Conservation (phyloP, 2,888 invertebrate species). For the Allophyes oxyacanthae region DNA sequence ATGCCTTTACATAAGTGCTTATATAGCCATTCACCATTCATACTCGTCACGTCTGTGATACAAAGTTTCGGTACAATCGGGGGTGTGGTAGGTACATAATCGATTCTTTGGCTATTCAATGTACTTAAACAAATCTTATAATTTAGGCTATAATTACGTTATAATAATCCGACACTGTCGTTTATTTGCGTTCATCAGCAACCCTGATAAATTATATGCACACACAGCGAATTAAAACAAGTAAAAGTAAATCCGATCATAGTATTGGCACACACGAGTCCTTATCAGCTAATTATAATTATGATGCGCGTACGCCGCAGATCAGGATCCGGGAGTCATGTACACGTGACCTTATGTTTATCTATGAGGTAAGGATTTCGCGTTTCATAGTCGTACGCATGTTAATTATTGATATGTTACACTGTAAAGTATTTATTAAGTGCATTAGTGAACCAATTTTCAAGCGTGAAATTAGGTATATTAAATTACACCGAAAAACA, state of each 20-base stretch:
- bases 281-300: constrained; percentile 43
- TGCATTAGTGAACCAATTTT: too few species aligned
- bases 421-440: too few species aligned
- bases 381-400: neutral
- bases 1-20: too few species aligned
- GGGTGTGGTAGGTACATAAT: neutral
- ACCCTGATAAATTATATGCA: constrained; percentile 26
- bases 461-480: too few species aligned
- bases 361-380: constrained; percentile 33
- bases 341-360: constrained; percentile 40
- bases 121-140: constrained; percentile 12
- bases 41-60: too few species aligned
- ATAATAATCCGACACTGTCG: constrained; percentile 30
- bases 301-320: constrained; percentile 30
- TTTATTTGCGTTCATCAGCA: constrained; percentile 28
- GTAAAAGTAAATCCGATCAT: constrained; percentile 23
- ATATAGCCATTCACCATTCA: too few species aligned
- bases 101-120: neutral
- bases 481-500: too few species aligned
- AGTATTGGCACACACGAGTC: constrained; percentile 12
- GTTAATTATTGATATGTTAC: too few species aligned
- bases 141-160: constrained; percentile 15
- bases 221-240: constrained; percentile 16
- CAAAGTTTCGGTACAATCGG: too few species aligned
- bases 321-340: constrained; percentile 53